Percentiles rank a stretch among this genome's conserved stretches.
Evolutionary conservation across 92 coral and sea anemone species (phyloP).

Genomic region (Porites divaricata): DNA sequence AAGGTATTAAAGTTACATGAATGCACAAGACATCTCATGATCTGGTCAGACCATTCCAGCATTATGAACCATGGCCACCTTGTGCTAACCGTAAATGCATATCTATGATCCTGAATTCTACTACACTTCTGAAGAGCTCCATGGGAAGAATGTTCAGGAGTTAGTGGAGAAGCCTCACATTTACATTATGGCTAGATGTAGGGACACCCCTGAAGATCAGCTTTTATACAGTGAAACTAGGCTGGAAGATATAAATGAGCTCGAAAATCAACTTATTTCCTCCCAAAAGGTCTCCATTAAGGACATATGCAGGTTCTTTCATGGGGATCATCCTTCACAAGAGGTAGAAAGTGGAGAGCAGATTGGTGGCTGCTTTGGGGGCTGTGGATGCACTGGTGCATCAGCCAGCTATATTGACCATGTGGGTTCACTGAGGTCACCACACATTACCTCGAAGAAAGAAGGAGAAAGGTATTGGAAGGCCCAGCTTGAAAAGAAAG

Average conservation of each 20-base stretch:
- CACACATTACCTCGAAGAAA: neutral
- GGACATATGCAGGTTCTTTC: neutral
- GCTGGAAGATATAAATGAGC: neutral
- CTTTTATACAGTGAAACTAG: slow-evolving; percentile 1
- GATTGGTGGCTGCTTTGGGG: neutral
- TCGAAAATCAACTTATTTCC: neutral
- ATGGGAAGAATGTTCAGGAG: slow-evolving; percentile 5
- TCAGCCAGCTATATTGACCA: neutral
- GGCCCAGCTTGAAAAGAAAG: no score
- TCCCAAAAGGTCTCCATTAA: neutral
- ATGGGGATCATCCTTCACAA: slow-evolving; percentile 25
- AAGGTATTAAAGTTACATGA: neutral
- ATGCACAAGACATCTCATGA: slow-evolving; percentile 38
- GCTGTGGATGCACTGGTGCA: slow-evolving; percentile 2
- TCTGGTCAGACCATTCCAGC: slow-evolving; percentile 48
- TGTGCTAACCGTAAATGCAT: slow-evolving; percentile 10
- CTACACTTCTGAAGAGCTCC: neutral
- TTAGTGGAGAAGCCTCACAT: slow-evolving; percentile 3
- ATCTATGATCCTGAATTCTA: slow-evolving; percentile 21
- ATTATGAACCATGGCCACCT: slow-evolving; percentile 44
- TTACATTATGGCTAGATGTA: slow-evolving; percentile 7
- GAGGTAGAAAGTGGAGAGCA: slow-evolving; percentile 10
- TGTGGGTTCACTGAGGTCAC: slow-evolving; percentile 8
- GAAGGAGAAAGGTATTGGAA: slow-evolving; percentile 4
- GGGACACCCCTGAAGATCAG: slow-evolving; percentile 2